These are phyloP conservation scores for Caloenas nicobarica DNA, from an alignment of 2,113 vertebrate species.

Conservation along the genomic window DNA sequence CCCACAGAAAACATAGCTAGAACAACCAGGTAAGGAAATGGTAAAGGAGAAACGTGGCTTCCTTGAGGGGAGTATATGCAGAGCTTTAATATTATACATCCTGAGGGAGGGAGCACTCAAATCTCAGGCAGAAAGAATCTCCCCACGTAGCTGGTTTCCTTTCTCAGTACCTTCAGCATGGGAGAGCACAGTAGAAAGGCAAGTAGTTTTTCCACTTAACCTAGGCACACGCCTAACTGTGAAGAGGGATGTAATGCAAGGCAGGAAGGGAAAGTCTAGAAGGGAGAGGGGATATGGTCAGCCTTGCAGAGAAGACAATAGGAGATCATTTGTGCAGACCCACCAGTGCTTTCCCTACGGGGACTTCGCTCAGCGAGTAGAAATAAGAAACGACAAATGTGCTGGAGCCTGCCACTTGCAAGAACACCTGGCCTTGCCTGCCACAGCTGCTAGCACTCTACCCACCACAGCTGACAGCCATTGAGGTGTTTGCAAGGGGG, in stretches of 20 bases:
- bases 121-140: background rate
- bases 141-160: background rate
- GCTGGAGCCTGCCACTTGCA: background rate
- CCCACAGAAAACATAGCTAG: background rate
- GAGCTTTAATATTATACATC: background rate
- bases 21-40: background rate
- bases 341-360: background rate
- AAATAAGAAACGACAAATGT: conserved; percentile 47
- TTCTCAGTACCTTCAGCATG: background rate
- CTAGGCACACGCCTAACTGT: background rate
- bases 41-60: background rate
- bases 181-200: background rate
- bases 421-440: conserved; percentile 23
- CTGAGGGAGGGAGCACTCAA: background rate
- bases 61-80: background rate
- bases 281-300: background rate
- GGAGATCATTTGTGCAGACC: conserved; percentile 24
- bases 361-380: background rate
- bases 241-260: background rate
- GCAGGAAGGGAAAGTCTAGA: conserved; percentile 22
- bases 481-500: background rate
- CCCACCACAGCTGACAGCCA: conserved; percentile 3
- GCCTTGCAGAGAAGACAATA: conserved; percentile 4
- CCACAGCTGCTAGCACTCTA: conserved; percentile 9
- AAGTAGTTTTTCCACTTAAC: conserved; percentile 23